These are phyloP conservation scores for Puma concolor DNA, from an alignment of 2,113 vertebrate genomes.

Conservation along the genomic window DNA sequence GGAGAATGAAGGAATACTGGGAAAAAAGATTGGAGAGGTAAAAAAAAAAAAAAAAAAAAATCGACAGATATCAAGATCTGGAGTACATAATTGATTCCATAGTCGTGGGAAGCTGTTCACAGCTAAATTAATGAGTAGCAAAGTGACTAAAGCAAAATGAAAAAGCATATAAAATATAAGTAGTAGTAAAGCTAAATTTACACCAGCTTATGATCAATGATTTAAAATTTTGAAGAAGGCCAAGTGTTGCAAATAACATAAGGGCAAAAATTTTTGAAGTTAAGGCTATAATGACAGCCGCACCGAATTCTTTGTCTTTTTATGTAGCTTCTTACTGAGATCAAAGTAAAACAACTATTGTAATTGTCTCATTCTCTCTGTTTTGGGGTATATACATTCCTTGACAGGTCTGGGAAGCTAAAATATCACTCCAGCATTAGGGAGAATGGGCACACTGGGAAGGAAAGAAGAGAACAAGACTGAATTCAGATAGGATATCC, in stretches of 20 bases:
- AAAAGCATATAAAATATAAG: background rate
- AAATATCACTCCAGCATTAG: background rate
- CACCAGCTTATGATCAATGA: background rate
- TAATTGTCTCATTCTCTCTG: background rate
- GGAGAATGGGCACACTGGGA: background rate
- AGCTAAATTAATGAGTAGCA: constrained; percentile 15
- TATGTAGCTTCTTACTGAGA: background rate
- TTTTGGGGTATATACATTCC: background rate
- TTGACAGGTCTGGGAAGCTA: background rate
- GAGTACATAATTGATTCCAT: background rate
- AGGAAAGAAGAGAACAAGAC: background rate
- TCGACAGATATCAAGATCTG: background rate
- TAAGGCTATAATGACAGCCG: background rate
- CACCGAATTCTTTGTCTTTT: background rate
- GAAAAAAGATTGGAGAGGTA: background rate
- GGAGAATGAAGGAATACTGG: background rate
- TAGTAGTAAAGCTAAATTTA: background rate
- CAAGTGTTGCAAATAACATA: background rate
- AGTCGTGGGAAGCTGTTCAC: background rate
- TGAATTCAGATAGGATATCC: constrained; percentile 14
- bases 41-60: background rate
- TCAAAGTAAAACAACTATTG: background rate
- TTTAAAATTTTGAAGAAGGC: background rate
- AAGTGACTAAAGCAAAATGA: constrained; percentile 15
- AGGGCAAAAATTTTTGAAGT: background rate